Evolutionary conservation across 2,113 vertebrate species (phyloP), one percentile per base, ranked within the genome.

Genomic region (Syngnathus floridae): DNA sequence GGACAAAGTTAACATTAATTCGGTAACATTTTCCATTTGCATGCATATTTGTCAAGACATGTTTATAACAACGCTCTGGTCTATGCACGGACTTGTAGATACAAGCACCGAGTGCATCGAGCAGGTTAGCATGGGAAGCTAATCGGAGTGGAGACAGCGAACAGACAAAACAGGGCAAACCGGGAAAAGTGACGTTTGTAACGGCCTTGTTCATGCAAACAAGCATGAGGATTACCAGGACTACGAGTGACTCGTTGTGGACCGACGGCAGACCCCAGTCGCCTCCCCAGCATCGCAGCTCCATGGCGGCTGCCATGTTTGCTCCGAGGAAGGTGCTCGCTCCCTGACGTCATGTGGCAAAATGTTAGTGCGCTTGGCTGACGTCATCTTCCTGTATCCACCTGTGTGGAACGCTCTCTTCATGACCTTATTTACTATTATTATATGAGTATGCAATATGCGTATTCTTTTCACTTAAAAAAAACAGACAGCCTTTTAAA

Each of bases 241-340:
- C 93, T 64, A 93, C 87, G 22, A 98, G 88, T 14, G 90, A 94
- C 75, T 98, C 94, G 56, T 91, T 90, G 86, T 98, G 95, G 6
- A 97, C 88, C 12, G 96, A 97, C 2, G 95, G 96, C 63, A 98
- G 83, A 59, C 93, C 95, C 96, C 95, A 98, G 51, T 88, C 96
- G 54, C 90, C 93, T 70, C 93, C 94, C 96, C 95, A 98, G 86
- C 94, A 98, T 68, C 89, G 90, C 77, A 98, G 91, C 84, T 95
- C 93, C 91, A 96, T 93, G 92, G 93, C 84, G 69, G 93, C 88
- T 87, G 94, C 94, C 95, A 97, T 97, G 84, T 92, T 94, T 67
- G 66, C 67, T 70, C 64, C 51, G 37, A 41, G 62, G 65, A 56
- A 69, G 65, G 49, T 67, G 66, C 75, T 38, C 1, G 45, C 3